phyloP scores from a whole-genome alignment of 2,797 vertebrate genomes.

The Oreortyx pictus region DNA sequence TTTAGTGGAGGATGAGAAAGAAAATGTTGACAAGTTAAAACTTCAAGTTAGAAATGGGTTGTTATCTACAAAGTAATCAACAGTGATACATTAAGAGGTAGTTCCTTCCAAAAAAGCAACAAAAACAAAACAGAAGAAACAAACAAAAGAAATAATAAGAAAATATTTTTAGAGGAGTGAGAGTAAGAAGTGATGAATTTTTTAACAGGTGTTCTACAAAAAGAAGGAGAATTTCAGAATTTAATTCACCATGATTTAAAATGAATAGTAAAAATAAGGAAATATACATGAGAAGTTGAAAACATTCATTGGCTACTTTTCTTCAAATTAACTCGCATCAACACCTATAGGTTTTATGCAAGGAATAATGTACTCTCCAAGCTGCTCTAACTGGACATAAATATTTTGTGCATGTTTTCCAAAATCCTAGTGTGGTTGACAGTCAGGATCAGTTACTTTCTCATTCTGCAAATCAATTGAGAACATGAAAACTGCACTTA shows the following conservation, averaged over 20 bases:
- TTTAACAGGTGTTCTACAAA: neutral
- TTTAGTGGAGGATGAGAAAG: neutral
- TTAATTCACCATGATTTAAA: neutral
- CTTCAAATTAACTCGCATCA: neutral
- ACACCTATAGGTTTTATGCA: neutral
- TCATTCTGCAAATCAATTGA: conserved; percentile 16
- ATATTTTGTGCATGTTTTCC: neutral
- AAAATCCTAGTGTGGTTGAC: neutral
- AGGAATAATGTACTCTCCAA: neutral
- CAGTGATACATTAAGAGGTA: neutral
- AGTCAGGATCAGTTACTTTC: neutral
- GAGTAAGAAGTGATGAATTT: neutral
- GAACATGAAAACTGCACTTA: neutral
- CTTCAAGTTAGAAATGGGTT: neutral
- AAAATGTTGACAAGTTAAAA: neutral
- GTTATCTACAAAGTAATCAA: neutral
- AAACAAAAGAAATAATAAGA: neutral
- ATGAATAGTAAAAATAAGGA: neutral
- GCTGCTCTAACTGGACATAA: neutral
- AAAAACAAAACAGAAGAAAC: neutral
- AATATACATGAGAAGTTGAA: neutral
- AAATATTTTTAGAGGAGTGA: neutral
- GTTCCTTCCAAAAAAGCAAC: neutral
- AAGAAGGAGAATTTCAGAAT: neutral
- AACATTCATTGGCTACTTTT: neutral